Base-by-base conservation (phyloP, 2,888 invertebrate genomes). In the Pristionchus arcanus region DNA sequence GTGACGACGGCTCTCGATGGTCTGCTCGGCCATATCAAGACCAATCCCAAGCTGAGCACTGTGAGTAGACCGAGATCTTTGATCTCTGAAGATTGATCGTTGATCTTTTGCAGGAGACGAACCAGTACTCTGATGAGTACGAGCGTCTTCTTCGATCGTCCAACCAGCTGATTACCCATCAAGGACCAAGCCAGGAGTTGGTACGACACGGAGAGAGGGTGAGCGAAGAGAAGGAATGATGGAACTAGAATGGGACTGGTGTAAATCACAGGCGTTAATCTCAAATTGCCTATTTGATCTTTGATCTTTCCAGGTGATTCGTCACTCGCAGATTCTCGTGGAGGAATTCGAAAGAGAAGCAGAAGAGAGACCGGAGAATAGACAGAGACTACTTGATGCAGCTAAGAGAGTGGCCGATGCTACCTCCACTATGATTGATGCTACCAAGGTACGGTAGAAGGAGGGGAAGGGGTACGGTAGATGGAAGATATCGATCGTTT, bases 341-440 rank as follows among this genome's bases (percentile, higher is more conserved):
- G 94, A 95, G 87, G 92, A 94, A 71, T 98, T 99, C 94, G 98
- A 98, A 94, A 96, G 97, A 84, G 98, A 99, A 95, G 99, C 99
- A 0, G 89, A 90, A 34, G 91, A 92, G 0, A 97, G 97, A 95
- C 97, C 97, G 0, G 98, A 98, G 89, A 96, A 97, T n/a, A 98
- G 98, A 94, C 97, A 97, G 92, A 97, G 97, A 90, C 96, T 99
- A 88, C 96, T 99, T 83, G 98, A 98, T 0, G 99, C 99, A 0
- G 99, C 99, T 28, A 98, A 98, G 95, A 96, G 97, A 68, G 95
- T 96, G 25, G 99, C 99, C 0, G 98, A 99, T 95, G 99, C 99
- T 0, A 99, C 99, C 0, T 97, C 98, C 0, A 97, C 97, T 92
- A 97, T 99, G 97, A 98, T 99, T 42, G 98, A 99, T 16, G 94